Base-by-base conservation (phyloP, 2,888 invertebrate genomes). In the Oscheius sp. region DNA sequence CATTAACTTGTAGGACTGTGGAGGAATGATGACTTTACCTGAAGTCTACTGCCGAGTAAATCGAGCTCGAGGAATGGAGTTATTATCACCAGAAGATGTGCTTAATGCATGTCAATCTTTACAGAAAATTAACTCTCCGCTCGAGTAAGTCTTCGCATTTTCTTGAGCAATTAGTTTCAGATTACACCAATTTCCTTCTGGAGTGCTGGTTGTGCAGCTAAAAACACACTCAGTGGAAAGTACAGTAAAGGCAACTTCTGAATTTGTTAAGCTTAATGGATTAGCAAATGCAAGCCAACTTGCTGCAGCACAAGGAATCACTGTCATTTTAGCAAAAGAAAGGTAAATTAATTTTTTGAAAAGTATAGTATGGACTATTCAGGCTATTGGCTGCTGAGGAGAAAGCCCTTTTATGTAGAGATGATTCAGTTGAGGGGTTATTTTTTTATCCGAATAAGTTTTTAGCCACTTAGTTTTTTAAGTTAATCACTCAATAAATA, bases 41-140 rank as follows among this genome's bases (percentile, higher is more conserved):
- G 98, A 99, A 89, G 96, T 93, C 0, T 98, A 94, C 90, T 97
- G 97, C 88, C 90, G 97, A 80, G 92, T 97, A 1, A 98, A 98
- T 88, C 91, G 98, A 87, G 96, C 97, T 0, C 90, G 98, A 86
- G 97, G 97, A 2, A 89, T 97, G 78, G 95, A 97, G 89, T 90
- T 98, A 0, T 89, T 98, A 64, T 98, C 98, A 0, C 96, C 97
- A 0, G 97, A 97, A 88, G 98, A 99, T 90, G 90, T 97, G 78
- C 88, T 96, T 48, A 92, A 93, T 88, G 96, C 96, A 20, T 96
- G 96, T 89, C 86, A 87, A 71, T 81, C 87, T 70, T 80, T 89
- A 76, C 87, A 87, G 53, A 72, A 80, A 12, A 74, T 88, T 20
- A 74, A 86, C 29, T 79, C 88, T n/a, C 87, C 88, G n/a, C 74